phyloP scores from a whole-genome alignment of 2,888 invertebrate genomes.

The Callosobruchus maculatus region DNA sequence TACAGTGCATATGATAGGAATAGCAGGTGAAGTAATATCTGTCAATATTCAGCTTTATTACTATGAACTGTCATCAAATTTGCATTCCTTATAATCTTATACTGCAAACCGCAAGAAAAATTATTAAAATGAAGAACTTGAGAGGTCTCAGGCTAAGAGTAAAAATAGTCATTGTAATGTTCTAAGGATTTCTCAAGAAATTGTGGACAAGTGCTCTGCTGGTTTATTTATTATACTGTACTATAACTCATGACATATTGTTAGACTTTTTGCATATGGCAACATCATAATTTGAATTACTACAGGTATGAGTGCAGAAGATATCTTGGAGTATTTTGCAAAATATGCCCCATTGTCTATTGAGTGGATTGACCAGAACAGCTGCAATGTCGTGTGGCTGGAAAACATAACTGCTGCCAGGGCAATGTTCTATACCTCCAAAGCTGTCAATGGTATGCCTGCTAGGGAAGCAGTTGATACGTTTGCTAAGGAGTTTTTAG shows the following conservation, averaged over 20 bases:
- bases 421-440: constrained; percentile 58
- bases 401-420: constrained; percentile 58
- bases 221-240: no score
- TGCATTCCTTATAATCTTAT: no score
- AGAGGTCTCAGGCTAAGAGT: no score
- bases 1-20: constrained; percentile 71
- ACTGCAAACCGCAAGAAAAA: no score
- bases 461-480: constrained; percentile 34
- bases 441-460: constrained; percentile 40
- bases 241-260: no score
- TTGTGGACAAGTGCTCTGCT: no score
- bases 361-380: constrained; percentile 77
- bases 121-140: no score
- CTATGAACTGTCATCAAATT: no score
- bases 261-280: constrained; percentile 51
- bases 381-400: constrained; percentile 70
- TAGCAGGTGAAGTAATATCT: constrained; percentile 32
- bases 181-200: no score
- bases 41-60: no score
- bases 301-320: constrained; percentile 70
- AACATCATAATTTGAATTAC: constrained; percentile 37
- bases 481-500: constrained; percentile 29
- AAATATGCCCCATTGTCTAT: constrained; percentile 72
- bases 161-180: no score
- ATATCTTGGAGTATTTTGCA: constrained; percentile 75